Base-by-base conservation (phyloP, 2,888 invertebrate genomes). In the Trachelus iudaicus region DNA sequence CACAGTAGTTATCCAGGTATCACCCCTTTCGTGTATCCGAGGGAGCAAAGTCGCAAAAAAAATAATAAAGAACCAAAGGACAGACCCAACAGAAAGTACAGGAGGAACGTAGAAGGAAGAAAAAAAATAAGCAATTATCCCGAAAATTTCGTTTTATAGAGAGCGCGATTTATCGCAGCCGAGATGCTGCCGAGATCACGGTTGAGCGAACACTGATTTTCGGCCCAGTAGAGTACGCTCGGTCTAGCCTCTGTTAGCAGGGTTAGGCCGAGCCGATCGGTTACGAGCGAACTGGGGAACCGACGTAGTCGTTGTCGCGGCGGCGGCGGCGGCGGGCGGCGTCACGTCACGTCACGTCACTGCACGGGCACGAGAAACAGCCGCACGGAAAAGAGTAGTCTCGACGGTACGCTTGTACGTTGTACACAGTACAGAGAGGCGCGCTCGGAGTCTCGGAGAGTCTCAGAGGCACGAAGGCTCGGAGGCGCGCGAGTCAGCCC, bases 401-500 rank as follows among this genome's bases (percentile, higher is more conserved):
- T 56, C 56, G 56, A 56, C 56, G 56, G 56, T 56, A 9, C 56
- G 56, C 56, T 56, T 56, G 56, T 56, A 56, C 56, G 56, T 23
- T 56, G 56, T 56, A 33, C 78, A 81, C 82, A 81, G 82, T 79
- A 83, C 77, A 34, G 76, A 35, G 35, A 35, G 68, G 75, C 34
- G n/a, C 34, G 15, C 35, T 31, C 56, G 30, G 11, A 78, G 30
- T 33, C 68, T 76, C 74, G 3, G 31, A 31, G 71, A 71, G 71
- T 71, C 71, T 34, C 71, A 3, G 34, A 71, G 71, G 34, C 71
- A 33, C 71, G 71, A 34, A 37, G 74, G 34, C 74, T 74, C 74
- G 74, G 74, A 34, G 34, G n/a, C 74, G 34, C 89, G 89, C 88
- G 88, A 88, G 89, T 88, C 89, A 88, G 89, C 89, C 89, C 89